Evolutionary conservation across 2,113 vertebrate species (phyloP).

Genomic region (Carettochelys insculpta): DNA sequence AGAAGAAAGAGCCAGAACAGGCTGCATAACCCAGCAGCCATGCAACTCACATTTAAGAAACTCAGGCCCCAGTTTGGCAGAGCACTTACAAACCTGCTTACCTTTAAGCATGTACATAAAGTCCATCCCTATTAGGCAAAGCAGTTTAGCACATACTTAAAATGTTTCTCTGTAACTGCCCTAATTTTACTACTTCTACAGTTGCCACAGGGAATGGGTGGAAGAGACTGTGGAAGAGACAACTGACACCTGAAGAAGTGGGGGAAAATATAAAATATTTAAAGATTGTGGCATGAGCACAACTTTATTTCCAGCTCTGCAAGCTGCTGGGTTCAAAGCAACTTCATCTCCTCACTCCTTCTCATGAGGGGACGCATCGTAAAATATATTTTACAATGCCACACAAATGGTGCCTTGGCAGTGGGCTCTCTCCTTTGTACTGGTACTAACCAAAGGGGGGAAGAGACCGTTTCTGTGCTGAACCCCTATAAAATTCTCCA

Average conservation of each 20-base stretch:
- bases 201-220: neutral
- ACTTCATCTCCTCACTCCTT: slow-evolving; percentile 34
- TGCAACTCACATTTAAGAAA: neutral
- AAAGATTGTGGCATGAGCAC: slow-evolving; percentile 1
- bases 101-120: neutral
- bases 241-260: neutral
- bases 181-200: neutral
- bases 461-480: neutral
- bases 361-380: slow-evolving; percentile 2
- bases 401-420: slow-evolving; percentile 54
- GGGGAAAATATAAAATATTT: neutral
- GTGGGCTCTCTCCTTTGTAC: slow-evolving; percentile 25
- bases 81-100: neutral
- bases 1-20: neutral
- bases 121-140: neutral
- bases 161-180: neutral
- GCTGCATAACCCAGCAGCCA: neutral
- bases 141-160: neutral
- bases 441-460: slow-evolving; percentile 30
- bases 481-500: slow-evolving; percentile 43
- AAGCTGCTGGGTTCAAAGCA: slow-evolving; percentile 37
- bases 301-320: slow-evolving; percentile 41
- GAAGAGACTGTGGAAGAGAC: neutral
- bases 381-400: slow-evolving; percentile 59
- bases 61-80: neutral